phyloP scores from a whole-genome alignment of 2,888 invertebrate species.

The Papilio gigon region DNA sequence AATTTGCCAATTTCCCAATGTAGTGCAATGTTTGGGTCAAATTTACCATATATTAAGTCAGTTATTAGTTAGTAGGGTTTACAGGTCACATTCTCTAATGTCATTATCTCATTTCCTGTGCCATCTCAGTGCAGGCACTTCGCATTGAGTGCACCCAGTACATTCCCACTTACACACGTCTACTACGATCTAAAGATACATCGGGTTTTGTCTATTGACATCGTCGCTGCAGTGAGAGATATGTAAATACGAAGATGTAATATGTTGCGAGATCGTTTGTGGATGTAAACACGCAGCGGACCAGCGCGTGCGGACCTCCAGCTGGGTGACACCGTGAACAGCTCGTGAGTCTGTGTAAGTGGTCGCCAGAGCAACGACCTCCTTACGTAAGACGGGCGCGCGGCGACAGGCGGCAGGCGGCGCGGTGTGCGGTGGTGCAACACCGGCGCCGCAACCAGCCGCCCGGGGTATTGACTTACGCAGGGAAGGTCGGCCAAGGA shows the following conservation, averaged over 20 bases:
- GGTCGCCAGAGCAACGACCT: constrained; percentile 17
- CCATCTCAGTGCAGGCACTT: no score
- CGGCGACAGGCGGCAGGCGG: background rate
- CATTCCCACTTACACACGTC: no score
- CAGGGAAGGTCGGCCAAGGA: constrained; percentile 17
- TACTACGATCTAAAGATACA: no score
- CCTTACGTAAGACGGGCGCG: constrained; percentile 5
- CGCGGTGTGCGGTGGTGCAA: background rate
- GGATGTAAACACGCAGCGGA: background rate
- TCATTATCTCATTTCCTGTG: no score
- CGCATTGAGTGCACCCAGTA: no score
- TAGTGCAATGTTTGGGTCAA: background rate
- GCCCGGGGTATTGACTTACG: constrained; percentile 26
- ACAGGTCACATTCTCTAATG: no score
- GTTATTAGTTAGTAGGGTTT: no score
- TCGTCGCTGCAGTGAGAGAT: background rate
- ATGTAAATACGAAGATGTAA: background rate
- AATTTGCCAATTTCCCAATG: background rate
- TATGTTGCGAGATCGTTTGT: background rate
- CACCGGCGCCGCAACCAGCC: background rate
- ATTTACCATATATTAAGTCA: no score
- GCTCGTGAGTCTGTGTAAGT: background rate
- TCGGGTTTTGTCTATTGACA: no score
- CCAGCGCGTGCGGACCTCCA: background rate
- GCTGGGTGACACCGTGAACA: background rate